Conservation (phyloP, 2,113 vertebrate genomes). For the Litocranius walleri region DNA sequence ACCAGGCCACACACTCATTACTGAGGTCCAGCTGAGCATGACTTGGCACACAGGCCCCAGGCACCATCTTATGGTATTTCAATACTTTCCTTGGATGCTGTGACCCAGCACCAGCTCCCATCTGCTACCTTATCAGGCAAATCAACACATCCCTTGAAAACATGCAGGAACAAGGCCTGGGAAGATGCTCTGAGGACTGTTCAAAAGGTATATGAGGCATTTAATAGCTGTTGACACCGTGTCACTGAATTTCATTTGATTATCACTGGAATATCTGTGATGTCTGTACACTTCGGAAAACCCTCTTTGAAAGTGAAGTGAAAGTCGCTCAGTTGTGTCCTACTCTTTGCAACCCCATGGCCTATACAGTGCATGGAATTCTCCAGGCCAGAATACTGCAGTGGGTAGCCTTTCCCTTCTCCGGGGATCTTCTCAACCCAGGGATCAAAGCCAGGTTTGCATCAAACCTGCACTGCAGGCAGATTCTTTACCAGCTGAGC, state of each 20-base stretch:
- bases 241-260: not conserved
- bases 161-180: not conserved
- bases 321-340: not conserved
- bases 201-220: not conserved
- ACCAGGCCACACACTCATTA: not conserved
- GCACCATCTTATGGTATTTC: accelerated
- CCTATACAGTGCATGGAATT: not conserved
- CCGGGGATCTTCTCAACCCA: not conserved
- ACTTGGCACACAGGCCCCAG: not conserved
- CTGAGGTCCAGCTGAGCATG: not conserved
- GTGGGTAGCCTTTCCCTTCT: not conserved
- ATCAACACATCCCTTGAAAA: not conserved
- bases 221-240: not conserved
- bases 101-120: not conserved
- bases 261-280: no score
- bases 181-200: not conserved
- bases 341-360: not conserved
- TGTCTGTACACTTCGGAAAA: not conserved
- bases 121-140: not conserved
- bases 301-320: not conserved
- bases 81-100: not conserved
- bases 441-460: not conserved
- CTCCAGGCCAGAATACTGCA: not conserved
- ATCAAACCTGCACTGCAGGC: not conserved
- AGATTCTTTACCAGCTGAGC: not conserved